Percentiles rank a stretch among this genome's conserved stretches.
These are phyloP conservation scores for Ciconia nigra DNA, from an alignment of 2,797 vertebrate genomes.

Conservation along the genomic window DNA sequence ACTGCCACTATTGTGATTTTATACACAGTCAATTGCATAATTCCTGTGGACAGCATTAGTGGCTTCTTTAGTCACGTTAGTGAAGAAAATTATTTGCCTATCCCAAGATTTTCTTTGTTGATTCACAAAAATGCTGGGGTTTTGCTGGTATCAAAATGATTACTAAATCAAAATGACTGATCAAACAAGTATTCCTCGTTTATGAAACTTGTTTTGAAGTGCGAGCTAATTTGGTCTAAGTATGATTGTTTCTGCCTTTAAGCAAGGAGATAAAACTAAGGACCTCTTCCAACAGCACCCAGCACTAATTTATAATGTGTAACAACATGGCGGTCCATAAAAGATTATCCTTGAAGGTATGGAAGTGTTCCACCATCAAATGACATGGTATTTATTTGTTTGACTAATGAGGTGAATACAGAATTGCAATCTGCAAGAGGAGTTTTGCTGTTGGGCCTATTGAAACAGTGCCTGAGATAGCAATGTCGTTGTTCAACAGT, in stretches of 20 bases:
- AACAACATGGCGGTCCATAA: neutral
- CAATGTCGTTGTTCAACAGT: neutral
- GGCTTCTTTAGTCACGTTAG: fast-evolving
- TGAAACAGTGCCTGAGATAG: neutral
- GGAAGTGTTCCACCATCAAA: neutral
- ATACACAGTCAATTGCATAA: neutral
- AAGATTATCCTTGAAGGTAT: neutral
- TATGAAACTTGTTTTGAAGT: neutral
- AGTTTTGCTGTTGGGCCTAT: neutral
- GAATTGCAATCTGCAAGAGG: neutral
- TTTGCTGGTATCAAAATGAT: neutral
- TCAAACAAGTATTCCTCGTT: neutral
- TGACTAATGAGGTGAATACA: neutral
- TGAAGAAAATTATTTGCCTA: neutral
- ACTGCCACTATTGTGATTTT: neutral
- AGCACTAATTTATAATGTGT: neutral
- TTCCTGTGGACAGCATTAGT: neutral
- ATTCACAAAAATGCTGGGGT: neutral
- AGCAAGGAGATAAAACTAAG: neutral
- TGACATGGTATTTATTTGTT: neutral
- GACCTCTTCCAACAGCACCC: neutral
- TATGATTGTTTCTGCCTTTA: neutral
- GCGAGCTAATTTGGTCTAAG: neutral
- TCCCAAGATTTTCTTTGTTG: neutral
- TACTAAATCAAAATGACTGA: neutral